Evolutionary conservation across 92 coral and sea anemone species (phyloP).

Genomic region (Porites cylindrica): DNA sequence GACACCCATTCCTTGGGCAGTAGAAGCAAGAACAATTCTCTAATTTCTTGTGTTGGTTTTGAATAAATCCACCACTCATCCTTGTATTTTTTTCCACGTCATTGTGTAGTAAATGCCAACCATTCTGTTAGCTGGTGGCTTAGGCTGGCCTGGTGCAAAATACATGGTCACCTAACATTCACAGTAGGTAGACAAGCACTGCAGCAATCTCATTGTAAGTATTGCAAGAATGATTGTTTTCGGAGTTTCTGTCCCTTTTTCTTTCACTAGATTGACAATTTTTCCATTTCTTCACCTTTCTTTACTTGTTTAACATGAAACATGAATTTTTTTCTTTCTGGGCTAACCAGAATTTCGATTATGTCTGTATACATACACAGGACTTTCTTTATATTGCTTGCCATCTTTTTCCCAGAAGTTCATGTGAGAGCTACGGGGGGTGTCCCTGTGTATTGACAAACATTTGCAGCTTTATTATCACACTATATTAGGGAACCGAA

Average conservation of each 20-base stretch:
- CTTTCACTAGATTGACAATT: not conserved
- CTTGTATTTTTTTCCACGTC: constrained; percentile 24
- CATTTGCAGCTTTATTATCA: not conserved
- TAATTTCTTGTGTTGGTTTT: constrained; percentile 25
- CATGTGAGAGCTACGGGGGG: constrained; percentile 70
- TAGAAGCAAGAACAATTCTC: constrained; percentile 4
- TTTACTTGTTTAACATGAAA: constrained; percentile 2
- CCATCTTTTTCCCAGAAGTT: constrained; percentile 44
- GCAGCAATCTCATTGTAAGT: constrained; percentile 30
- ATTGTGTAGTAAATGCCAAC: constrained; percentile 19
- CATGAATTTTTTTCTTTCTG: constrained; percentile 38
- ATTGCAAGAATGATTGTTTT: constrained; percentile 45
- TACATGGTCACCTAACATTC: constrained; percentile 2
- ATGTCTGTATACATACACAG: constrained; percentile 19
- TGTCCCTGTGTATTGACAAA: constrained; percentile 28
- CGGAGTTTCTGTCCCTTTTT: not conserved
- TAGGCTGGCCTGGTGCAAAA: not conserved
- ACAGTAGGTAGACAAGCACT: constrained; percentile 8
- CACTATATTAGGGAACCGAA: not conserved
- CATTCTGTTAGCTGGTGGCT: constrained; percentile 32
- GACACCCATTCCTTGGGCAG: constrained; percentile 13
- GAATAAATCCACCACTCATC: constrained; percentile 27
- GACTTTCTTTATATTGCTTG: not conserved
- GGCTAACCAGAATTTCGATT: constrained; percentile 29
- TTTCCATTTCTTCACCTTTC: not conserved